Conservation (phyloP, 2,113 vertebrate species). For the Oxyura jamaicensis region DNA sequence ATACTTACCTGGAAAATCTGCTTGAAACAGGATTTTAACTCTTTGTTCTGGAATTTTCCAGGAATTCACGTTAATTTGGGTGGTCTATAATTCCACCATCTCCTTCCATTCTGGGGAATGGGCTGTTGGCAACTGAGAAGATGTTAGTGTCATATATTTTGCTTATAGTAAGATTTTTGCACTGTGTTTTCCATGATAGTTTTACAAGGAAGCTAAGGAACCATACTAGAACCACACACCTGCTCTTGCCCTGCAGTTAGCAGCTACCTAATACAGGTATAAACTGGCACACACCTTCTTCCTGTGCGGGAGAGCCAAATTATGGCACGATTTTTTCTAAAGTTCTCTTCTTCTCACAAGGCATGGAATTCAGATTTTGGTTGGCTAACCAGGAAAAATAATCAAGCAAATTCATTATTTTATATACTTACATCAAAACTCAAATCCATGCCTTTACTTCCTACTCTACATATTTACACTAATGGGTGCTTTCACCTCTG, state of each 20-base stretch:
- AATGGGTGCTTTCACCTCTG: background rate
- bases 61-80: background rate
- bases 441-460: background rate
- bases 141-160: background rate
- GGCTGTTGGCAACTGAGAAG: background rate
- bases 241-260: background rate
- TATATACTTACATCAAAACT: background rate
- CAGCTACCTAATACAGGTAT: background rate
- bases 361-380: background rate
- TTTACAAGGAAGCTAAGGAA: background rate
- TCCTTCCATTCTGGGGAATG: background rate
- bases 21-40: background rate
- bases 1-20: background rate
- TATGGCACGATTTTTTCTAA: background rate
- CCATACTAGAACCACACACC: background rate
- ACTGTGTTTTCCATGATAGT: background rate
- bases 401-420: background rate
- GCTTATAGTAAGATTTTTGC: background rate
- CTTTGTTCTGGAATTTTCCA: background rate
- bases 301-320: background rate
- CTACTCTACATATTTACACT: background rate
- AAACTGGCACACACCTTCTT: background rate
- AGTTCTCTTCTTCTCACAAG: background rate
- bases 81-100: background rate
- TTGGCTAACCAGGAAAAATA: background rate